Evolutionary conservation across 92 coral and sea anemone genomes (phyloP).

Genomic region (Pocillopora grandis): DNA sequence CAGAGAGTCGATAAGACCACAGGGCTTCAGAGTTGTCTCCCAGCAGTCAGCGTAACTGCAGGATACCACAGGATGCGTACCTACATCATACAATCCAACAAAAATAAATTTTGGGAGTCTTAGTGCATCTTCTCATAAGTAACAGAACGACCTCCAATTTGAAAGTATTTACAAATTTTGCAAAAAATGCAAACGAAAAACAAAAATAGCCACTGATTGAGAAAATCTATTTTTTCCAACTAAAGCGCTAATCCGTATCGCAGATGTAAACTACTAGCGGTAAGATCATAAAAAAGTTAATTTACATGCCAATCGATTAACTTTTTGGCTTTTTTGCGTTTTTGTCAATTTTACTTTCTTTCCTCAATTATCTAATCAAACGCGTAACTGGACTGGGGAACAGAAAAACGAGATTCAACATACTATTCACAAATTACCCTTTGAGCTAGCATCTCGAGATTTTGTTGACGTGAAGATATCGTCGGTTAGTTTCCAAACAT

Average conservation of each 20-base stretch:
- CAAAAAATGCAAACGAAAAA: no score
- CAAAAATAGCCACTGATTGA: no score
- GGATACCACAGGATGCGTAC: conserved; percentile 50
- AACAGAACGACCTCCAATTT: not conserved
- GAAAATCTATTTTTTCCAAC: no score
- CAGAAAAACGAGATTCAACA: not conserved
- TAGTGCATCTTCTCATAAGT: not conserved
- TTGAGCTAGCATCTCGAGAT: not conserved
- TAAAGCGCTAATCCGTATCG: no score
- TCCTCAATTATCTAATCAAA: no score
- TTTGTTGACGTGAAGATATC: conserved; percentile 25
- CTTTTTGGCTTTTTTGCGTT: no score
- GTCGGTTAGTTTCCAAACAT: conserved; percentile 66
- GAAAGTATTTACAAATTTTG: no score
- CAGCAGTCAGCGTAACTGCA: conserved; percentile 74
- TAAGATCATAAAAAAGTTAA: no score
- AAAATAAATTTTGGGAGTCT: not conserved
- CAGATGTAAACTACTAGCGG: no score
- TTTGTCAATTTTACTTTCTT: no score
- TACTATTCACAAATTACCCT: not conserved
- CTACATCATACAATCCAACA: conserved; percentile 14
- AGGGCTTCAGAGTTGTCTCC: conserved; percentile 75
- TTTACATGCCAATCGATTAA: no score
- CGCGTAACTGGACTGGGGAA: no score
- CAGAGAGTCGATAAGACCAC: conserved; percentile 93